Conservation (phyloP, 2,888 invertebrate genomes). For the Girardia tigrina region DNA sequence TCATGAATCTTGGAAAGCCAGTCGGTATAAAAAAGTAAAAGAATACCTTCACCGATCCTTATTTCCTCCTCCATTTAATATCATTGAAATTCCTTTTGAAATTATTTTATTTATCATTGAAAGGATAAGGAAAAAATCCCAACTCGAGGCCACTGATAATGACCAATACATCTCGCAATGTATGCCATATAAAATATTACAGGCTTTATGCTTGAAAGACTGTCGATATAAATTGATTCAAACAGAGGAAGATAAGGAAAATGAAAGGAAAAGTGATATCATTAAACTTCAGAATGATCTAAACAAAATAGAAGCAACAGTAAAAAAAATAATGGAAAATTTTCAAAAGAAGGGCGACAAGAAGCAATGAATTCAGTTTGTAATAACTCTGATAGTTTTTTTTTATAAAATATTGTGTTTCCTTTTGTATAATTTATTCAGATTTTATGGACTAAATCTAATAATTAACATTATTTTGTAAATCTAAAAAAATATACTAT, state of each 20-base stretch:
- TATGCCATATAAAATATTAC: not conserved
- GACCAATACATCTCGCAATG: not conserved
- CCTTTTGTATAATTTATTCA: no score
- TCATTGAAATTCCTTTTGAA: not conserved
- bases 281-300: no score
- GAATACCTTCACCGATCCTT: conserved; percentile 30
- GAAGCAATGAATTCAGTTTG: no score
- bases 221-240: not conserved
- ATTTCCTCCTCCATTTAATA: conserved; percentile 29
- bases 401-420: no score
- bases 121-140: not conserved
- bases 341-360: no score
- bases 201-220: not conserved
- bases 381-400: no score
- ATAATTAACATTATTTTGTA: no score
- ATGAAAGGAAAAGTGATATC: not conserved
- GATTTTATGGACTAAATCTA: no score
- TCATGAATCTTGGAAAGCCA: conserved; percentile 31
- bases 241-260: not conserved
- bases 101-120: no score
- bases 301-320: no score
- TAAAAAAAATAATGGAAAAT: no score
- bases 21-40: conserved; percentile 29
- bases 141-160: not conserved
- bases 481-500: no score